Evolutionary conservation across 2,113 vertebrate genomes (phyloP), one percentile per base, ranked within the genome.

Genomic region (Acrocephalus arundinaceus): DNA sequence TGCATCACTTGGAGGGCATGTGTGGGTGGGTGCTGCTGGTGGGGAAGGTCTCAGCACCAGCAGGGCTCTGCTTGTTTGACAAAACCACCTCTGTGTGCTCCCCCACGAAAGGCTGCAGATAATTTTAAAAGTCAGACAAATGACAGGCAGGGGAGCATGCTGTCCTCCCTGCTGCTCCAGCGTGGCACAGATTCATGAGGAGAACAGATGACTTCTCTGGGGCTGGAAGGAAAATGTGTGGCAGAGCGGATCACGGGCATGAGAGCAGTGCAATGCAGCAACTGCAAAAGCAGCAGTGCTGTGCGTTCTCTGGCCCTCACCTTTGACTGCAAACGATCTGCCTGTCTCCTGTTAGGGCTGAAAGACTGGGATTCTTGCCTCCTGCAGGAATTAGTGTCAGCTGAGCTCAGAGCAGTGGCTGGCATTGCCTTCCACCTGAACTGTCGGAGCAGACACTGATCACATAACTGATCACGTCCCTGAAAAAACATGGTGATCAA

Each of bases 1-100:
- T 3, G 0, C 45, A 52, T 25, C 35, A 2, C 27, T 58, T 27
- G 21, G 17, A 28, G 55, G 41, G 9, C 7, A 0, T 0, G 1
- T 3, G 28, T 57, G 46, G 11, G 58, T 46, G 62, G 6, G 21
- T 49, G 41, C 49, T 15, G 8, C 59, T 31, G 14, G 8, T 30
- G 19, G 51, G 58, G 49, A 72, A 91, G 49, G 30, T 62, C 45
- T 76, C 51, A 22, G n/a, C 31, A 25, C 27, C 54, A 33, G n/a
- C 0, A 0, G 74, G 52, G 21, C 8, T 78, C 63, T 81, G 41
- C 48, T 63, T 46, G 35, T 74, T 65, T 45, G 52, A 49, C 87
- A 94, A 54, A 78, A 15, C 19, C 19, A 6, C 12, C 55, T 73
- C 55, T 24, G 4, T 28, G 45, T 67, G 61, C 22, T 89, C 88